Conservation (phyloP, 2,888 invertebrate genomes). For the Leucophenga maculata region DNA sequence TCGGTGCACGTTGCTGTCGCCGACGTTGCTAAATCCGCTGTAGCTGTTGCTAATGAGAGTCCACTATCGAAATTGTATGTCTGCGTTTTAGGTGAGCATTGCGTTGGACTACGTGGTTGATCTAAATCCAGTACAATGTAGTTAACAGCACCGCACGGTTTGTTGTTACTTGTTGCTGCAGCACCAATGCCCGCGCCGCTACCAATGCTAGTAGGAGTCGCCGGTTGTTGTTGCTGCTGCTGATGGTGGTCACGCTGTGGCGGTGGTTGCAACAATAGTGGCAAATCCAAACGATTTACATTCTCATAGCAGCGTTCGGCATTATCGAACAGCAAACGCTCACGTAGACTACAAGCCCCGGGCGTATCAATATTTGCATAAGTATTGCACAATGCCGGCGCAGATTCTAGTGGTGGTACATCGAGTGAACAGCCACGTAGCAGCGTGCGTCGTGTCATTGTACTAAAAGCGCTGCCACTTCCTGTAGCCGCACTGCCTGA, state of each 20-base stretch:
- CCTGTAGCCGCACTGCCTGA: not conserved
- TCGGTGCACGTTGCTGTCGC: not conserved
- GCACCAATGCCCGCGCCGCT: conserved; percentile 33
- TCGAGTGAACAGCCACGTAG: conserved; percentile 62
- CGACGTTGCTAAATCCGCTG: not conserved
- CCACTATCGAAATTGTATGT: conserved; percentile 49
- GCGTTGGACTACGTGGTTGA: conserved; percentile 65
- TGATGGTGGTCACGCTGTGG: conserved; percentile 42
- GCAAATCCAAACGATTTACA: conserved; percentile 61
- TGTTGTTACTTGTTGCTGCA: conserved; percentile 46
- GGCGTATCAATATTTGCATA: conserved; percentile 66
- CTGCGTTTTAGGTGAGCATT: conserved; percentile 43
- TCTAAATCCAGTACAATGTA: conserved; percentile 71
- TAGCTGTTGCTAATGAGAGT: conserved; percentile 40
- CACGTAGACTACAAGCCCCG: conserved; percentile 28
- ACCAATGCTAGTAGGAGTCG: conserved; percentile 51
- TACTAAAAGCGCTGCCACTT: conserved; percentile 40
- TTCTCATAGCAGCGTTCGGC: conserved; percentile 68
- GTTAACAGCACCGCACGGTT: conserved; percentile 56
- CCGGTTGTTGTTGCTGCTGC: conserved; percentile 44
- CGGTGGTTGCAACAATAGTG: conserved; percentile 45
- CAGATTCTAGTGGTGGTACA: conserved; percentile 69
- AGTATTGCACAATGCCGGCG: conserved; percentile 55
- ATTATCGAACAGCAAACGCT: conserved; percentile 45
- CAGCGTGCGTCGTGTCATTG: conserved; percentile 36